Conservation (phyloP, 2,888 invertebrate species). For the Coelinius sp. region DNA sequence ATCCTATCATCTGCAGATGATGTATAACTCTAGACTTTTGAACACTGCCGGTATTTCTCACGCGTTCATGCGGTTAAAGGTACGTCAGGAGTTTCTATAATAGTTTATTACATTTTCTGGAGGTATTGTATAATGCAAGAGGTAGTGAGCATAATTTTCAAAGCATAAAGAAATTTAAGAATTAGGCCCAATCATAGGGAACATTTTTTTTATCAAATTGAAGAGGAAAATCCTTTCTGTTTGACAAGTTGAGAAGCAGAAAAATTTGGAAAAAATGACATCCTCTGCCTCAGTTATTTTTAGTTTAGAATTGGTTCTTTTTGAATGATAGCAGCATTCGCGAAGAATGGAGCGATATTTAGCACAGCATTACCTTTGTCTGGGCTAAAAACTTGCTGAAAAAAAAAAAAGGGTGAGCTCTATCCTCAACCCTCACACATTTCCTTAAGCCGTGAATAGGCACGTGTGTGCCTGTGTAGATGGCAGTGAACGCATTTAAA, state of each 20-base stretch:
- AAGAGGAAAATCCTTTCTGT: no score
- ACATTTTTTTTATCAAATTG: no score
- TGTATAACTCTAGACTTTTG: slow-evolving; percentile 57
- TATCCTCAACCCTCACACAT: slow-evolving; percentile 25
- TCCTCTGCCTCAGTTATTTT: no score
- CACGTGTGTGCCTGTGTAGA: slow-evolving; percentile 31
- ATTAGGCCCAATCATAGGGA: no score
- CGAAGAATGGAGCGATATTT: slow-evolving; percentile 24
- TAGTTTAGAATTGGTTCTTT: no score
- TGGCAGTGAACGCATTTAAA: slow-evolving; percentile 46
- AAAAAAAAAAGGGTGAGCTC: slow-evolving; percentile 3
- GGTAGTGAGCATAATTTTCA: background rate
- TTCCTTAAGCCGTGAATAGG: background rate
- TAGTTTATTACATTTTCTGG: slow-evolving; percentile 3
- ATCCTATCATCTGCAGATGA: slow-evolving; percentile 66
- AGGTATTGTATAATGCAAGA: background rate
- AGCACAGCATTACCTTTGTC: slow-evolving; percentile 17
- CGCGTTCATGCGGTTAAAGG: slow-evolving; percentile 54
- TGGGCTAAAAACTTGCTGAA: background rate
- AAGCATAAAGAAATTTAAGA: background rate
- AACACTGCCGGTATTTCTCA: slow-evolving; percentile 54
- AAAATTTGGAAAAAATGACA: background rate
- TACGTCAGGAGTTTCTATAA: slow-evolving; percentile 31
- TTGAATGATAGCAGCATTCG: slow-evolving; percentile 12
- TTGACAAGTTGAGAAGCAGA: no score